Evolutionary conservation across 2,113 vertebrate species (phyloP), one percentile per base, ranked within the genome.

Genomic region (Shinisaurus crocodilurus): DNA sequence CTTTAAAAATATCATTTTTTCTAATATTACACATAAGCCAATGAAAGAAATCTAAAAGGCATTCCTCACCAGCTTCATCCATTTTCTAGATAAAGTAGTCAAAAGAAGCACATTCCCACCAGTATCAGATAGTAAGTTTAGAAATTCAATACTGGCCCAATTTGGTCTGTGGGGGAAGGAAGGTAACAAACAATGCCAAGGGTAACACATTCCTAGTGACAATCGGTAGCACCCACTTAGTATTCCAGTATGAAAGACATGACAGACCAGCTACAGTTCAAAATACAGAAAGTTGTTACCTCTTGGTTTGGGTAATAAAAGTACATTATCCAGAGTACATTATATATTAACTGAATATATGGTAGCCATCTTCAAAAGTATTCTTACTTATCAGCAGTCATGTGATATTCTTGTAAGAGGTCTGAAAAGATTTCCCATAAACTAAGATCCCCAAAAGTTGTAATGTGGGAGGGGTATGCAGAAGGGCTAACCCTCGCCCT

Each of bases 121-220:
- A 0, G 7, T 50, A 86, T 72, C 86, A 80, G 74, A 0, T 5
- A 40, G 0, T 0, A 80, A 77, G 5, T 7, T 81, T 0, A 82
- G 45, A 29, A 93, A 43, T 8, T 87, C 13, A 0, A 1, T 60
- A 76, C 9, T 0, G 0, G 6, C 37, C 27, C 13, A 81, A 9
- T 57, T 54, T 43, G 20, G 25, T 80, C 67, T 0, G 0, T 27
- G 16, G 48, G 50, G 45, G 16, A 29, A 4, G 15, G 45, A 25
- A 88, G 65, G 29, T 50, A 57, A 23, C 25, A 18, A 18, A 32
- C 18, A 15, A 72, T 48, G 10, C 45, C 25, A 70, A 13, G 18
- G 48, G 15, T 6, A 29, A 70, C 67, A 57, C 16, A 10, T 57
- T 82, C 76, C 45, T 16, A 23, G 9, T 23, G 63, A 72, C 15